Conservation (phyloP, 2,797 vertebrate genomes). For the Trachurus trachurus region DNA sequence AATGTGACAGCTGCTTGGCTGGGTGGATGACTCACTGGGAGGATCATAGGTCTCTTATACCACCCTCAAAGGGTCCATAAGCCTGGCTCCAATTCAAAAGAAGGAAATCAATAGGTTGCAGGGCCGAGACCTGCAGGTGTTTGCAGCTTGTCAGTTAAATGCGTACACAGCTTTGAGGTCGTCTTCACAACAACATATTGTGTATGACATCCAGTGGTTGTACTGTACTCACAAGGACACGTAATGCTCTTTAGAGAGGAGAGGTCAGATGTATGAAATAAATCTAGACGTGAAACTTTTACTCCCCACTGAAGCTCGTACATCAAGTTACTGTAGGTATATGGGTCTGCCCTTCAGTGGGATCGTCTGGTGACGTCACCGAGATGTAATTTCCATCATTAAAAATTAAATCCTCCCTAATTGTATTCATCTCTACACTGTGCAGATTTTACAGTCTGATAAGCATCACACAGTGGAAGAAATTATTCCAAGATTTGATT, state of each 20-base stretch:
- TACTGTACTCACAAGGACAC: slow-evolving; percentile 9
- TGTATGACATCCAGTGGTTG: slow-evolving; percentile 19
- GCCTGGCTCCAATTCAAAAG: slow-evolving; percentile 51
- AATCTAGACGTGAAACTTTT: not conserved
- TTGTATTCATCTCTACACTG: slow-evolving; percentile 25
- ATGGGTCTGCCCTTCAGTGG: slow-evolving; percentile 35
- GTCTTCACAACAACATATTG: slow-evolving; percentile 26
- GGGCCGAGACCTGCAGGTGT: slow-evolving; percentile 44
- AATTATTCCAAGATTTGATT: slow-evolving; percentile 33
- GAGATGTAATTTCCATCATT: slow-evolving; percentile 48
- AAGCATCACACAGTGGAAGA: slow-evolving; percentile 21
- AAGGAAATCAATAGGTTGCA: slow-evolving; percentile 46
- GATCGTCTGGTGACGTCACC: slow-evolving; percentile 27
- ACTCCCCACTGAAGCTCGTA: not conserved
- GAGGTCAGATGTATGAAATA: slow-evolving; percentile 29
- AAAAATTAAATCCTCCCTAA: slow-evolving; percentile 52
- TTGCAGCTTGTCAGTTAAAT: slow-evolving; percentile 54
- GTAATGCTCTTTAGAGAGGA: slow-evolving; percentile 17
- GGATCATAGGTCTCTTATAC: slow-evolving; percentile 47
- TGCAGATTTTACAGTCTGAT: slow-evolving; percentile 36
- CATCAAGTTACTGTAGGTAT: slow-evolving; percentile 25
- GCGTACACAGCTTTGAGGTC: slow-evolving; percentile 30
- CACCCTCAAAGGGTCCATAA: slow-evolving; percentile 61
- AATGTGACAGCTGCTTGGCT: slow-evolving; percentile 71
- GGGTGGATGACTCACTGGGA: slow-evolving; percentile 46